phyloP scores from a whole-genome alignment of 2,113 vertebrate genomes.

The Canis aureus region DNA sequence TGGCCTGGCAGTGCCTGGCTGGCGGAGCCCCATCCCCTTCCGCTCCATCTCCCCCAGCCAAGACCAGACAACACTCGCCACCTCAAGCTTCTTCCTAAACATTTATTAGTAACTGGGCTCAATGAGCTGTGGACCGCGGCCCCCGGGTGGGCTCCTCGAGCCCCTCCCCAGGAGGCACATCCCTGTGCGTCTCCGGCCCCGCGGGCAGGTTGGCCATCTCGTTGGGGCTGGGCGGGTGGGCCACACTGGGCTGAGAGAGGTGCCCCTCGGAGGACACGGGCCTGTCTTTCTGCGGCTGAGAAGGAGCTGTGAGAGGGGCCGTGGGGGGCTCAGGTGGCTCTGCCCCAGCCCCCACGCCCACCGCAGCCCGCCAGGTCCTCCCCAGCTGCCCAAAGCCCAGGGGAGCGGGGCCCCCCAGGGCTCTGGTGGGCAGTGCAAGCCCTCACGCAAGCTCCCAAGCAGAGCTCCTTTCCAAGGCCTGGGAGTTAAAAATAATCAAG shows the following conservation, averaged over 20 bases:
- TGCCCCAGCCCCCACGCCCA: accelerated
- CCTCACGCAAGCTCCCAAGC: accelerated
- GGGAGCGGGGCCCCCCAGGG: not conserved
- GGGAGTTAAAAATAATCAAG: not conserved
- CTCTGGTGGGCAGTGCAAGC: not conserved
- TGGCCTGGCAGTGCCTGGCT: accelerated
- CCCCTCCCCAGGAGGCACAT: not conserved
- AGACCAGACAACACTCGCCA: not conserved
- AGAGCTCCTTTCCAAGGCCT: too few relatives aligned
- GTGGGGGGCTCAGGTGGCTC: not conserved
- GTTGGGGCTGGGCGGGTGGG: not conserved
- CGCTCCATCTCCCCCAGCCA: not conserved
- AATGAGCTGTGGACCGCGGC: not conserved
- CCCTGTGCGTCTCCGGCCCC: not conserved
- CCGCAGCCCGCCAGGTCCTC: accelerated
- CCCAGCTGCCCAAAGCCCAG: not conserved
- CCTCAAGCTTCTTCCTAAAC: not conserved
- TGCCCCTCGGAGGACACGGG: conserved; percentile 72
- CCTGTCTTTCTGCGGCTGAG: conserved; percentile 57
- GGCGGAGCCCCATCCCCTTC: too few relatives aligned
- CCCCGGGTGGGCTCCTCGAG: conserved; percentile 72
- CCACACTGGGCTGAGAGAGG: not conserved
- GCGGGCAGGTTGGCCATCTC: not conserved
- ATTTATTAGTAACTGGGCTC: conserved; percentile 67
- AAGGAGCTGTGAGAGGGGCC: conserved; percentile 55